A percentile compares a stretch with the other conserved stretches of the same genome.
These are phyloP conservation scores for Harpalus rufipes DNA, from an alignment of 2,888 invertebrate genomes.

Conservation along the genomic window DNA sequence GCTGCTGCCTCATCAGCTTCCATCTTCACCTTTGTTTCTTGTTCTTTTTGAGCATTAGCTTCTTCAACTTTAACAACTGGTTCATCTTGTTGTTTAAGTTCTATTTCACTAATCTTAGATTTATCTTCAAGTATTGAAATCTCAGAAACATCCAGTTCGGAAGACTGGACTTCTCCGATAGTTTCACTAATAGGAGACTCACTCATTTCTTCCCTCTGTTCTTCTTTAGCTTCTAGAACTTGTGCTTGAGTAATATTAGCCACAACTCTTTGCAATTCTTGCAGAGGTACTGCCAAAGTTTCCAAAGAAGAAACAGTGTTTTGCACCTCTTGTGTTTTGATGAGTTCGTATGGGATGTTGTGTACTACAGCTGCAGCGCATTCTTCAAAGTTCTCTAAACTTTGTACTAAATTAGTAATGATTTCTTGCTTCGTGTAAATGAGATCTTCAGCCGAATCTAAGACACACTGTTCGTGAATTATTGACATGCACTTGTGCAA, in stretches of 20 bases:
- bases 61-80: conserved; percentile 66
- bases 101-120: conserved; percentile 53
- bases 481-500: conserved; percentile 77
- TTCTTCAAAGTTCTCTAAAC: conserved; percentile 62
- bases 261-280: conserved; percentile 72
- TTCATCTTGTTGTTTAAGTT: conserved; percentile 65
- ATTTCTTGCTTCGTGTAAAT: conserved; percentile 55
- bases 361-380: conserved; percentile 62
- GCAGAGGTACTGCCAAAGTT: conserved; percentile 71
- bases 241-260: conserved; percentile 70
- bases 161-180: conserved; percentile 50
- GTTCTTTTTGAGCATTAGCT: conserved; percentile 62
- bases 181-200: conserved; percentile 35
- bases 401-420: conserved; percentile 27
- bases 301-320: conserved; percentile 68
- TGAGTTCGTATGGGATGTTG: conserved; percentile 55
- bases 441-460: conserved; percentile 56
- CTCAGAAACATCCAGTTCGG: conserved; percentile 59
- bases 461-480: conserved; percentile 72
- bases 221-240: conserved; percentile 31
- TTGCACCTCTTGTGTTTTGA: conserved; percentile 54
- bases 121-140: conserved; percentile 27
- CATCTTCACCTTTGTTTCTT: conserved; percentile 67
- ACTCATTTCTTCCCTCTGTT: conserved; percentile 18
- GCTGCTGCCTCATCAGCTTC: conserved; percentile 65